Conservation (phyloP, 2,797 vertebrate species). For the Melanotaenia pygmaea region DNA sequence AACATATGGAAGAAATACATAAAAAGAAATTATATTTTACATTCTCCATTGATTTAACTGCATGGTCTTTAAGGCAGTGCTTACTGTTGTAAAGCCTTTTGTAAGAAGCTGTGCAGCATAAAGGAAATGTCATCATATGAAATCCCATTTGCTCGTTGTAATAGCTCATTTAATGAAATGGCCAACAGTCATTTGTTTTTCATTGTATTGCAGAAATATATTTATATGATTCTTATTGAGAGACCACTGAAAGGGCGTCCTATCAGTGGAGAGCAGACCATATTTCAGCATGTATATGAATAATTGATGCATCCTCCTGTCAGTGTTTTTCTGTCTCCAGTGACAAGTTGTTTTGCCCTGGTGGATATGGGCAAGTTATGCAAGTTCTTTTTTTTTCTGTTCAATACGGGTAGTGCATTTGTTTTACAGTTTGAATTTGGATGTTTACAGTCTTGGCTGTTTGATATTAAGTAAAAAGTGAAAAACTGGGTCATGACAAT, state of each 20-base stretch:
- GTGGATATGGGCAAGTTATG: slow-evolving; percentile 24
- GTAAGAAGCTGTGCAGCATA: not conserved
- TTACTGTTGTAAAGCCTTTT: not conserved
- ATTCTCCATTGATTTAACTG: not conserved
- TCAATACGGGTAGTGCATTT: slow-evolving; percentile 36
- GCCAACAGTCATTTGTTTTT: not conserved
- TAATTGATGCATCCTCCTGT: slow-evolving; percentile 59
- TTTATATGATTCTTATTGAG: slow-evolving; percentile 18
- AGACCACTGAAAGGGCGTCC: slow-evolving; percentile 13
- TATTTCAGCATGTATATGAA: slow-evolving; percentile 58
- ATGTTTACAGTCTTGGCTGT: slow-evolving; percentile 16
- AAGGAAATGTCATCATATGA: slow-evolving; percentile 4
- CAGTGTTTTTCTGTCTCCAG: slow-evolving; percentile 39
- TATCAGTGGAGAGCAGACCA: slow-evolving; percentile 23
- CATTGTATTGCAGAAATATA: slow-evolving; percentile 1
- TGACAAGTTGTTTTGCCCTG: slow-evolving; percentile 42
- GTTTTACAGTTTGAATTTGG: slow-evolving; percentile 12
- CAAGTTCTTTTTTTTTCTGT: slow-evolving; percentile 20
- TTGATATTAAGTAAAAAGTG: slow-evolving; percentile 24
- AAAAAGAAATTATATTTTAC: not conserved
- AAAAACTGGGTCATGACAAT: slow-evolving; percentile 28
- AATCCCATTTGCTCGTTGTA: not conserved
- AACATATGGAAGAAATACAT: not conserved
- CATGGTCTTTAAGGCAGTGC: not conserved
- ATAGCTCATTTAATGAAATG: not conserved